Evolutionary conservation across 2,113 vertebrate genomes (phyloP).

Genomic region (Prietella phreatophila): DNA sequence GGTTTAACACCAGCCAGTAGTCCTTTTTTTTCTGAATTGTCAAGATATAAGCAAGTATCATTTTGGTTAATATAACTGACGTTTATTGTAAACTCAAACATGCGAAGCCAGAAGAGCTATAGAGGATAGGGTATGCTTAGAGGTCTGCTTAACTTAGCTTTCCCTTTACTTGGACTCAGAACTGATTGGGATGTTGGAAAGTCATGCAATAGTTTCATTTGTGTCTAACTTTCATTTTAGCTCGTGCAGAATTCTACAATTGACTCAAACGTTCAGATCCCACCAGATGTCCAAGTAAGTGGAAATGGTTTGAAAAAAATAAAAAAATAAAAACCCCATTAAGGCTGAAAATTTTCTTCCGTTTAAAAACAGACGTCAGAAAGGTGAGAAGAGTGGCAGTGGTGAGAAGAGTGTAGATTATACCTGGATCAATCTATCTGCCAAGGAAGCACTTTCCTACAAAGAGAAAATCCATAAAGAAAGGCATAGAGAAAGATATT

Average conservation of each 20-base stretch:
- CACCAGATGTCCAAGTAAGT: constrained; percentile 21
- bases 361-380: constrained; percentile 29
- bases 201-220: background rate
- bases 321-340: background rate
- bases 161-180: constrained; percentile 4
- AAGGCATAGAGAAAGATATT: constrained; percentile 76
- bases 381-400: constrained; percentile 24
- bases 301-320: background rate
- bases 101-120: constrained; percentile 31
- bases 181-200: constrained; percentile 22
- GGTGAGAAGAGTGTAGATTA: constrained; percentile 64
- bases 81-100: background rate
- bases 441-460: constrained; percentile 99
- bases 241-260: background rate
- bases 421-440: constrained; percentile 99
- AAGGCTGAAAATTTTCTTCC: background rate
- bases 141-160: background rate
- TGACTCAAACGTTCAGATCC: constrained; percentile 12
- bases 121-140: background rate
- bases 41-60: background rate
- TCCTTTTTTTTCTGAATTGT: background rate
- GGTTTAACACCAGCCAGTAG: constrained; percentile 5
- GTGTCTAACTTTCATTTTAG: background rate
- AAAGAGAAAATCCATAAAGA: constrained; percentile 86
- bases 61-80: background rate